These are phyloP conservation scores for Notothenia rossii DNA, from an alignment of 2,113 vertebrate genomes.

Conservation along the genomic window DNA sequence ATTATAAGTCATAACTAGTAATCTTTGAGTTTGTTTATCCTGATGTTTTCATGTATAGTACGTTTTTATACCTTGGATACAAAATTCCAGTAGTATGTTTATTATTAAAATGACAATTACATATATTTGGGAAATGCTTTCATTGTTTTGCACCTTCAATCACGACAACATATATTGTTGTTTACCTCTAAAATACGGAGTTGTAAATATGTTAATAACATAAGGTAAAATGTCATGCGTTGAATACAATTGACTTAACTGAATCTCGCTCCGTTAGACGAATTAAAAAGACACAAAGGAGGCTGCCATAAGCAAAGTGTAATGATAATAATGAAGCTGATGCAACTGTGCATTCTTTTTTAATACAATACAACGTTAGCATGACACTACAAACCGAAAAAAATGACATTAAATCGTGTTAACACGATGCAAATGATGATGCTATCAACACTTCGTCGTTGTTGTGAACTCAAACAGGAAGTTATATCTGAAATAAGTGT, in stretches of 20 bases:
- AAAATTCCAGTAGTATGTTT: too few species aligned
- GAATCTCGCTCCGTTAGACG: neutral
- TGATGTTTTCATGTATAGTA: too few species aligned
- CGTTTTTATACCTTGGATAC: too few species aligned
- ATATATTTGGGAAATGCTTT: neutral
- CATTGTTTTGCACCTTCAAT: neutral
- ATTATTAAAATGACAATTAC: neutral
- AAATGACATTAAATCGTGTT: fast-evolving
- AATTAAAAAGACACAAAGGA: neutral
- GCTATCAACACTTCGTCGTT: neutral
- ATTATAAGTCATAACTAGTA: too few species aligned
- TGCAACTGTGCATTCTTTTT: neutral
- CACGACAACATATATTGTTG: neutral
- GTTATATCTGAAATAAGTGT: neutral
- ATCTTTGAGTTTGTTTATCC: neutral
- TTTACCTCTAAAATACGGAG: too few species aligned
- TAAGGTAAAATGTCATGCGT: neutral
- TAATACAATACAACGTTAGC: fast-evolving
- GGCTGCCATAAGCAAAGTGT: neutral
- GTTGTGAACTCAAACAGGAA: neutral
- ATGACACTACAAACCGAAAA: neutral
- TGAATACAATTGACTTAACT: too few species aligned
- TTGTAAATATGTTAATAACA: too few species aligned
- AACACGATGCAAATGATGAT: neutral
- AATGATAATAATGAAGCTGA: neutral